A percentile compares a stretch with the other conserved stretches of the same genome.
phyloP scores from a whole-genome alignment of 2,797 vertebrate genomes.

The Notoglanidium macrostoma region DNA sequence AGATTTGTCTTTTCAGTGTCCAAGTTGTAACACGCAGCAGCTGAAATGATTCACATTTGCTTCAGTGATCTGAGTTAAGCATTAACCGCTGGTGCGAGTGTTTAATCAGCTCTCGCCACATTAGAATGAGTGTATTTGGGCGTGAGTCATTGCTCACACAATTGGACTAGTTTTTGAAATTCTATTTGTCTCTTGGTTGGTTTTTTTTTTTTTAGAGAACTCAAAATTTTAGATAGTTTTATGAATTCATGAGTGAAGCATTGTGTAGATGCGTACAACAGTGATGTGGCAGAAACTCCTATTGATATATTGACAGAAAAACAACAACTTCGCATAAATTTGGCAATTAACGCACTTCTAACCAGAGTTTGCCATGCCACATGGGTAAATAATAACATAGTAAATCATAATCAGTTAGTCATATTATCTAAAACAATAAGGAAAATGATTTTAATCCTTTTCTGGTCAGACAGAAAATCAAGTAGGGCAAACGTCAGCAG shows the following conservation, averaged over 20 bases:
- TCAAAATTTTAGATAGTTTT: background rate
- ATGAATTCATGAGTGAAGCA: background rate
- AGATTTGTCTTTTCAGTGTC: background rate
- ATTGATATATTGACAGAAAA: background rate
- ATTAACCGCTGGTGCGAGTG: constrained; percentile 25
- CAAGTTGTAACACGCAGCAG: background rate
- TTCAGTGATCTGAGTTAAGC: constrained; percentile 28
- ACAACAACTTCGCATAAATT: background rate
- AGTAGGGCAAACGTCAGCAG: constrained; percentile 9
- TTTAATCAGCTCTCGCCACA: constrained; percentile 32
- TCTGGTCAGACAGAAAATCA: background rate
- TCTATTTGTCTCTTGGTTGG: background rate
- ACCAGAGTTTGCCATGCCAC: no score
- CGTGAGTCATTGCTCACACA: background rate
- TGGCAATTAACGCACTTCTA: no score
- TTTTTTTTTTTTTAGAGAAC: background rate
- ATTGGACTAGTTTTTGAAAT: constrained; percentile 31
- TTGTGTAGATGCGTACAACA: background rate
- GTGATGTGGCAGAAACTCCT: background rate
- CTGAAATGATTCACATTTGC: constrained; percentile 7
- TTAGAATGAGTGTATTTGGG: constrained; percentile 21
- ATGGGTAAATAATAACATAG: background rate
- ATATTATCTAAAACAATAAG: background rate
- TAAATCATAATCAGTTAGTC: background rate
- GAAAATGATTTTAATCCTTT: background rate